A percentile compares a stretch with the other conserved stretches of the same genome.
Conservation (phyloP, 53 echinoderm and acorn worm species). For the Henricia sp. region DNA sequence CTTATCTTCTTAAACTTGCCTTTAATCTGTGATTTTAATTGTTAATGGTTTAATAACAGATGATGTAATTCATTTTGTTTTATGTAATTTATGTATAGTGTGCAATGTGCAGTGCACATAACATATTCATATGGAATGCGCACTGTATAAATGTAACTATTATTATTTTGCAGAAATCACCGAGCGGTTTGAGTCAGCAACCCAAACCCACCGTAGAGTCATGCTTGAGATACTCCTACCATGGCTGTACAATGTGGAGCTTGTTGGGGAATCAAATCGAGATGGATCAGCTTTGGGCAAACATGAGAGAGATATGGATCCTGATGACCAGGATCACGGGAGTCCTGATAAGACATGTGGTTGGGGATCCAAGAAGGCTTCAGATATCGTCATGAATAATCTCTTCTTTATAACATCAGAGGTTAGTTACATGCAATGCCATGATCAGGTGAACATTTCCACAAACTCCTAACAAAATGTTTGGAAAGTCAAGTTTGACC, state of each 20-base stretch:
- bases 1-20: too few relatives aligned
- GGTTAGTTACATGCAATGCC: slow-evolving; percentile 52
- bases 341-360: slow-evolving; percentile 86
- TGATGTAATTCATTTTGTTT: too few relatives aligned
- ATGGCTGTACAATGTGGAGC: slow-evolving; percentile 96
- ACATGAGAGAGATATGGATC: slow-evolving; percentile 66
- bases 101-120: too few relatives aligned
- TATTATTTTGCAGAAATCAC: slow-evolving; percentile 93
- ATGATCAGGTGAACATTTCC: too few relatives aligned
- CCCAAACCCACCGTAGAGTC: slow-evolving; percentile 72
- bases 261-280: slow-evolving; percentile 52
- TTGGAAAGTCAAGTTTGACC: too few relatives aligned
- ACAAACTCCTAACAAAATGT: too few relatives aligned
- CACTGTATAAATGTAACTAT: too few relatives aligned
- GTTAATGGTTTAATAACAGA: too few relatives aligned
- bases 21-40: too few relatives aligned
- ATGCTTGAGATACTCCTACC: slow-evolving; percentile 91
- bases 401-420: slow-evolving; percentile 96
- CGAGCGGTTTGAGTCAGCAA: slow-evolving; percentile 90
- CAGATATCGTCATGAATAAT: slow-evolving; percentile 90
- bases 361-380: slow-evolving; percentile 95
- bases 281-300: slow-evolving; percentile 39
- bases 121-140: too few relatives aligned
- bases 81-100: too few relatives aligned
- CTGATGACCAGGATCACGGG: slow-evolving; percentile 85